Percentiles rank a stretch among this genome's conserved stretches.
Conservation (phyloP, 2,113 vertebrate species). For the Eretmochelys imbricata region DNA sequence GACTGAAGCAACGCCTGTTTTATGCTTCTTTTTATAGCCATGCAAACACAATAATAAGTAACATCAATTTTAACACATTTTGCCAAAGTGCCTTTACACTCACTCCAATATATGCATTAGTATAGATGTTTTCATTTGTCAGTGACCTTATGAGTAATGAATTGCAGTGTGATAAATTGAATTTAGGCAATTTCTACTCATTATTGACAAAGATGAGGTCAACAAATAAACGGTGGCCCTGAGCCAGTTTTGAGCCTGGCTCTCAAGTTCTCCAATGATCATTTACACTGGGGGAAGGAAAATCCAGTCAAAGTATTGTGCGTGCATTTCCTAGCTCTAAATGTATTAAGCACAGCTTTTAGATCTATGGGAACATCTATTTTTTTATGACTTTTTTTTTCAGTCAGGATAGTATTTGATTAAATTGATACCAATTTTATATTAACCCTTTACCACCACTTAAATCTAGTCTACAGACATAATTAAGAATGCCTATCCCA, state of each 20-base stretch:
- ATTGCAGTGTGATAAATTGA: background rate
- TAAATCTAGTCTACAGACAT: background rate
- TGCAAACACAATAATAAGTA: slow-evolving; percentile 1
- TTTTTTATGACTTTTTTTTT: background rate
- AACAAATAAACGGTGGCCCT: background rate
- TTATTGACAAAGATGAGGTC: background rate
- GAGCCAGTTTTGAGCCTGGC: background rate
- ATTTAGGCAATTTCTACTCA: background rate
- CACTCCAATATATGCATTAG: background rate
- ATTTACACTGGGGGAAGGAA: background rate
- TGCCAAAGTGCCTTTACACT: background rate
- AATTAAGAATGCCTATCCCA: background rate
- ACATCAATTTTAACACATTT: background rate
- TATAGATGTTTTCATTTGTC: slow-evolving; percentile 15
- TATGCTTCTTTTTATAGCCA: background rate
- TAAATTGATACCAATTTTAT: background rate
- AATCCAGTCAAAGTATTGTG: background rate
- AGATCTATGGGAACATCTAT: background rate
- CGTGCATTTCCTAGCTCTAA: background rate
- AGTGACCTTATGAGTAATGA: slow-evolving; percentile 4
- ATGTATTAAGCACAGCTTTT: background rate
- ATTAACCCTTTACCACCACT: background rate
- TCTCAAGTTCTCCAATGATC: background rate
- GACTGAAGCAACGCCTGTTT: background rate
- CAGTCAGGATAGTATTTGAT: background rate